Percentiles rank a stretch among this genome's conserved stretches.
Conservation (phyloP, 2,113 vertebrate genomes). For the Agapornis roseicollis region DNA sequence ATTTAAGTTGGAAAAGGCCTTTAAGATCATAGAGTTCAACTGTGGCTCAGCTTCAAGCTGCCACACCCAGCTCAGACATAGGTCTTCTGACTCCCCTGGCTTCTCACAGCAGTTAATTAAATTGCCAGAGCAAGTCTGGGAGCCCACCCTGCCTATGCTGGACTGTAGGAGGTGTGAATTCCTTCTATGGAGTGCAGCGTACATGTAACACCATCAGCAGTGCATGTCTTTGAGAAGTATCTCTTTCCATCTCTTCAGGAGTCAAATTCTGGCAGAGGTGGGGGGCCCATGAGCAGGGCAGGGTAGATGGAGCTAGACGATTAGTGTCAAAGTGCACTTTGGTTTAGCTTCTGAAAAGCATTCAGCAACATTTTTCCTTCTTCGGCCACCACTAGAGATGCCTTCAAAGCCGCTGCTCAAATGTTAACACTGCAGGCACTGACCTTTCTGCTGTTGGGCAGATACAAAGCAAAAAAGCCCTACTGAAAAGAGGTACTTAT, state of each 20-base stretch:
- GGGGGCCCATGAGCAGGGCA: neutral
- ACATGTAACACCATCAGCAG: neutral
- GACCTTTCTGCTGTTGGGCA: neutral
- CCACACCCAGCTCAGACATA: neutral
- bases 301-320: neutral
- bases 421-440: rapidly evolving
- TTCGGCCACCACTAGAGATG: neutral
- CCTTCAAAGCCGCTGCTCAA: neutral
- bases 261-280: neutral
- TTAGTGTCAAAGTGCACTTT: neutral
- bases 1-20: neutral
- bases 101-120: neutral
- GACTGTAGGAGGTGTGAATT: neutral
- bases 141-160: neutral
- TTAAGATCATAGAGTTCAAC: neutral
- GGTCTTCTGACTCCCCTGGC: neutral
- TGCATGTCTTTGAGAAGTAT: neutral
- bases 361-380: neutral
- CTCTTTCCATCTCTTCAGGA: neutral
- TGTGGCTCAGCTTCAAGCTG: neutral
- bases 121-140: neutral
- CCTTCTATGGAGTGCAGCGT: rapidly evolving
- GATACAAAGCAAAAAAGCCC: neutral
- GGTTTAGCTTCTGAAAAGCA: neutral
- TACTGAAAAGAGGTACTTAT: neutral